These are phyloP conservation scores for Paracanthobrama guichenoti DNA, from an alignment of 2,113 vertebrate genomes.

Conservation along the genomic window DNA sequence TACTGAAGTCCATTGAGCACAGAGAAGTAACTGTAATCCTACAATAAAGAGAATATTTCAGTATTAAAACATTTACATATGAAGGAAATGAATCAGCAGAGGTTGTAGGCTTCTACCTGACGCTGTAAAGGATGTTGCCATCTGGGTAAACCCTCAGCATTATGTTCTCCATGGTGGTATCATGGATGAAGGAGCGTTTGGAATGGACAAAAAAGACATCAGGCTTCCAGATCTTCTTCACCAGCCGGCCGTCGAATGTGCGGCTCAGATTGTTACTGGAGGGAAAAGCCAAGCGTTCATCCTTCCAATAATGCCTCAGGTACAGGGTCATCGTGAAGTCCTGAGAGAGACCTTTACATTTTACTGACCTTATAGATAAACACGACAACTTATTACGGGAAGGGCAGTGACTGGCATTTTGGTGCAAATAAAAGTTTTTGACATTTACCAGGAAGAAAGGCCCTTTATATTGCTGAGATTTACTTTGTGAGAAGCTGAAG, in stretches of 20 bases:
- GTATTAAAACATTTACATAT: not conserved
- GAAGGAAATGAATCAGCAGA: not conserved
- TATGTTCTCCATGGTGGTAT: slow-evolving; percentile 89
- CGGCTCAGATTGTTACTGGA: slow-evolving; percentile 87
- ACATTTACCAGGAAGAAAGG: not conserved
- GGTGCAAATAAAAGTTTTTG: not conserved
- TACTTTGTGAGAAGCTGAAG: not conserved
- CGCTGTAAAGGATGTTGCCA: slow-evolving; percentile 89
- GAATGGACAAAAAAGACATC: slow-evolving; percentile 94
- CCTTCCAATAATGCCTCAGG: slow-evolving; percentile 95
- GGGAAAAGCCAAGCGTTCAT: slow-evolving; percentile 88
- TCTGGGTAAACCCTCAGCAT: slow-evolving; percentile 88
- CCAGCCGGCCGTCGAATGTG: slow-evolving; percentile 88
- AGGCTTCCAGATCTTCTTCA: slow-evolving; percentile 93
- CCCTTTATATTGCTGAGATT: not conserved
- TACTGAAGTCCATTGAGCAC: slow-evolving; percentile 94
- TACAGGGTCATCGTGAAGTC: slow-evolving; percentile 96
- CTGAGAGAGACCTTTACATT: slow-evolving; percentile 64
- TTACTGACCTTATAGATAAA: slow-evolving; percentile 10
- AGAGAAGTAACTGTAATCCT: slow-evolving; percentile 91
- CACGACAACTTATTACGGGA: not conserved
- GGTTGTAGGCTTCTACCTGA: slow-evolving; percentile 72
- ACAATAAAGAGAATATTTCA: slow-evolving; percentile 45
- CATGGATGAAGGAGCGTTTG: slow-evolving; percentile 92
- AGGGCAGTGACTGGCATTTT: not conserved